A percentile compares a stretch with the other conserved stretches of the same genome.
phyloP scores from a whole-genome alignment of 2,888 invertebrate genomes.

The Limnephilus rhombicus region DNA sequence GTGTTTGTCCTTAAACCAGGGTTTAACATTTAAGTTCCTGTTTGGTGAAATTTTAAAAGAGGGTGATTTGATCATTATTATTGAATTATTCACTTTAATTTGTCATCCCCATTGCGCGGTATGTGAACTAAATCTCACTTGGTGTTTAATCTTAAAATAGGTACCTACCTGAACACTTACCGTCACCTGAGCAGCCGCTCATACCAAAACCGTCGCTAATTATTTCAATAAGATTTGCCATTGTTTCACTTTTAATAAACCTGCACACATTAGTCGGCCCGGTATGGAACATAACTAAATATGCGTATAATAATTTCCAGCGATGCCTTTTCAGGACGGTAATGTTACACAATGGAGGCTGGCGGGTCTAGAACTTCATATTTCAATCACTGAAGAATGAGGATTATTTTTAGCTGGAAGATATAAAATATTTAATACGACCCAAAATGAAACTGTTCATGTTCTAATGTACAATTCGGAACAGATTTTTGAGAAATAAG shows the following conservation, averaged over 20 bases:
- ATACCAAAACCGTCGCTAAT: not conserved
- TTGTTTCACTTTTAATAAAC: slow-evolving; percentile 39
- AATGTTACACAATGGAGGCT: not conserved
- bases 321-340: not conserved
- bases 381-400: not conserved
- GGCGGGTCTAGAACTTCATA: not conserved
- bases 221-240: slow-evolving; percentile 50
- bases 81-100: too few species aligned
- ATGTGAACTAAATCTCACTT: not conserved
- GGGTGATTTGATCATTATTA: too few species aligned
- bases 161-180: not conserved
- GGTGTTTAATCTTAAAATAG: not conserved
- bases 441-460: too few species aligned
- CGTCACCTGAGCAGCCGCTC: not conserved
- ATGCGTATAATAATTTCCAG: not conserved
- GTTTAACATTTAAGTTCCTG: too few species aligned
- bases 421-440: too few species aligned
- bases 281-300: not conserved
- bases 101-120: not conserved
- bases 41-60: too few species aligned
- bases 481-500: too few species aligned
- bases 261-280: not conserved
- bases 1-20: not conserved
- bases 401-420: too few species aligned
- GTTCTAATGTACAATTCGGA: too few species aligned